These are phyloP conservation scores for Callionymus lyra DNA, from an alignment of 2,113 vertebrate species.

Conservation along the genomic window DNA sequence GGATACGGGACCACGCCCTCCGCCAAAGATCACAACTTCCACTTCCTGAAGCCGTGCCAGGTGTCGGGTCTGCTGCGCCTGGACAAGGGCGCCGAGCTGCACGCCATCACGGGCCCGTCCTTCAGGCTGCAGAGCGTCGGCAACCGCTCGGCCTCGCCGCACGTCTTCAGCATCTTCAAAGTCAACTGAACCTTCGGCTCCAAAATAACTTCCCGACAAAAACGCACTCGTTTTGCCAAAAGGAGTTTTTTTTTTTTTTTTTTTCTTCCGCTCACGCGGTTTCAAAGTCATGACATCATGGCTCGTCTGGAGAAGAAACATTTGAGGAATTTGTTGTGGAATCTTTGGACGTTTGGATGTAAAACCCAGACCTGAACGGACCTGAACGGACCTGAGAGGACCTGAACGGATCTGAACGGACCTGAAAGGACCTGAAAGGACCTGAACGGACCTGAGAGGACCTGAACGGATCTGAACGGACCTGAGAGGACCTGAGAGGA, in stretches of 20 bases:
- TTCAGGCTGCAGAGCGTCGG: slow-evolving; percentile 71
- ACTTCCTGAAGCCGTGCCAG: slow-evolving; percentile 80
- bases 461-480: too few species aligned
- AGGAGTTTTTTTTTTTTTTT: neutral
- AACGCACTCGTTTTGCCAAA: neutral
- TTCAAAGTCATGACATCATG: slow-evolving; percentile 11
- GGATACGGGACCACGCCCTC: slow-evolving; percentile 79
- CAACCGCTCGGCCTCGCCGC: slow-evolving; percentile 56
- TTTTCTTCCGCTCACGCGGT: neutral
- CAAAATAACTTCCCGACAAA: neutral
- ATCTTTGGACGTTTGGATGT: slow-evolving; percentile 5
- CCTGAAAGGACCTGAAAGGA: too few species aligned
- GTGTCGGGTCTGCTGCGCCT: slow-evolving; percentile 79
- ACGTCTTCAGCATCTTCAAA: slow-evolving; percentile 86
- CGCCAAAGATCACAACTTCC: slow-evolving; percentile 64
- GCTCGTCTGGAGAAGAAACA: slow-evolving; percentile 37
- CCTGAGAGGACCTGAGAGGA: too few species aligned
- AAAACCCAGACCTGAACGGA: slow-evolving; percentile 32
- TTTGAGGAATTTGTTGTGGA: slow-evolving; percentile 48
- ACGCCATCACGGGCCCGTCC: slow-evolving; percentile 68
- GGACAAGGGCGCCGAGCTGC: slow-evolving; percentile 66
- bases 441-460: too few species aligned
- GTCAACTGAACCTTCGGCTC: slow-evolving; percentile 66
- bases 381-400: too few species aligned
- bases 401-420: too few species aligned